phyloP scores from a whole-genome alignment of 2,797 vertebrate genomes.

The Nannoperca australis region DNA sequence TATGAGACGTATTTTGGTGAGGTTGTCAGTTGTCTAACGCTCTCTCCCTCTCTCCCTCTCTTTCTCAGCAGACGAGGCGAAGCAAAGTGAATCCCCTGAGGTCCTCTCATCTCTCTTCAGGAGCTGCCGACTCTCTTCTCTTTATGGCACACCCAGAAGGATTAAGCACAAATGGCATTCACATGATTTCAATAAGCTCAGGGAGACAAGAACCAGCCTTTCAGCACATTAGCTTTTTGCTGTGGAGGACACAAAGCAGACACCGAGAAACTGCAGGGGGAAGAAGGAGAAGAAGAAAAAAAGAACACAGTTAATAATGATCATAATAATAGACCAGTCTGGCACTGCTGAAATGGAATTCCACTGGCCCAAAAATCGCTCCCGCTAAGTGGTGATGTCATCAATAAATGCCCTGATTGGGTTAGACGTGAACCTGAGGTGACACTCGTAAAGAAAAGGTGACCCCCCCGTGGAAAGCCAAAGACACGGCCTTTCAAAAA shows the following conservation, averaged over 20 bases:
- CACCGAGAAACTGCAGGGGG: conserved; percentile 64
- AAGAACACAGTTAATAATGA: conserved; percentile 74
- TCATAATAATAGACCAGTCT: conserved; percentile 79
- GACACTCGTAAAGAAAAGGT: conserved; percentile 63
- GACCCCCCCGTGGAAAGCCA: conserved; percentile 53
- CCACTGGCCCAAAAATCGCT: conserved; percentile 62
- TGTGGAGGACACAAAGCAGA: conserved; percentile 85
- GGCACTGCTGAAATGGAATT: conserved; percentile 79
- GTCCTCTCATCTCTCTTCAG: conserved; percentile 86
- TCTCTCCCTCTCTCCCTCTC: conserved; percentile 58
- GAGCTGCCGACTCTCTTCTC: conserved; percentile 84
- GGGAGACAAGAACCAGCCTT: conserved; percentile 84
- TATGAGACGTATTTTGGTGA: conserved; percentile 84
- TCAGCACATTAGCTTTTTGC: conserved; percentile 85
- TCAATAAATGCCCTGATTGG: conserved; percentile 70
- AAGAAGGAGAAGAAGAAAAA: conserved; percentile 42
- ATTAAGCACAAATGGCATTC: conserved; percentile 88
- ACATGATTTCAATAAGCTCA: conserved; percentile 86
- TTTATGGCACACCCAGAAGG: conserved; percentile 84
- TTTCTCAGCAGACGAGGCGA: conserved; percentile 71
- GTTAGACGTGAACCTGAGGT: conserved; percentile 75
- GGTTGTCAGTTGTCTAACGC: conserved; percentile 83
- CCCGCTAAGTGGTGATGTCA: conserved; percentile 77
- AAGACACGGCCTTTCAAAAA: conserved; percentile 31
- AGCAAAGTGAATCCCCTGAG: conserved; percentile 84